Base-by-base conservation (phyloP, 2,113 vertebrate species). In the human (Homo sapiens) region DNA sequence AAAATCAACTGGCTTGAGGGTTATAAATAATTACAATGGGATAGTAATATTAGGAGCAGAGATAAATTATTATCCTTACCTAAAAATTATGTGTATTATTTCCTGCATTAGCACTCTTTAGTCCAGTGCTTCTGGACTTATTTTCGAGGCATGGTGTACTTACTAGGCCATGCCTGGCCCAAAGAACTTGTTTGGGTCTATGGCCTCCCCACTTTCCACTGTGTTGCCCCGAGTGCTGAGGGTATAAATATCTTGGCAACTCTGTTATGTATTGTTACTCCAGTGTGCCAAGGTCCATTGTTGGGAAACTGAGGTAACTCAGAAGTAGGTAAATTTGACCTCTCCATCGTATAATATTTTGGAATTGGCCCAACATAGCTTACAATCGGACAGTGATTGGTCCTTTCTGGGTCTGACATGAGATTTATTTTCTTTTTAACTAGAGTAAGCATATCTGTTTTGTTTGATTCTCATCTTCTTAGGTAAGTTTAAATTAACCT, bases 361-460 rank as follows among this genome's bases (percentile, higher is more conserved):
- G n/a, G 32, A 93, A 93, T 13, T 91, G 52, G 91, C 45, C 89
- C 80, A 87, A 59, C 13, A 85, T 27, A 68, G 40, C 87, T 87
- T 89, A 84, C 94, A 95, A 92, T 68, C n/a, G 70, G 83, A 93
- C 40, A 95, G 55, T 59, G 84, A 88, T 32, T 43, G 76, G 57
- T 85, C 40, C 55, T 82, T 78, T 68, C 84, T 76, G 93, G 16
- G 76, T 30, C 68, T 80, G n/a, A 66, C 25, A 70, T 0, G 8
- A 78, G 52, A 75, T 78, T 91, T 59, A 52, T 38, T 80, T 86
- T 45, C 57, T 18, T 92, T 93, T 73, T 50, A 89, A 50, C 27
- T 64, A 84, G 57, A 96, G 10, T 92, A 90, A 90, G 50, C 75
- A 72, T 45, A 80, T 16, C 6, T 80, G 1, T 70, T 85, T 89